These are phyloP conservation scores for Malurus elegans DNA, from an alignment of 2,113 vertebrate genomes.

Conservation along the genomic window DNA sequence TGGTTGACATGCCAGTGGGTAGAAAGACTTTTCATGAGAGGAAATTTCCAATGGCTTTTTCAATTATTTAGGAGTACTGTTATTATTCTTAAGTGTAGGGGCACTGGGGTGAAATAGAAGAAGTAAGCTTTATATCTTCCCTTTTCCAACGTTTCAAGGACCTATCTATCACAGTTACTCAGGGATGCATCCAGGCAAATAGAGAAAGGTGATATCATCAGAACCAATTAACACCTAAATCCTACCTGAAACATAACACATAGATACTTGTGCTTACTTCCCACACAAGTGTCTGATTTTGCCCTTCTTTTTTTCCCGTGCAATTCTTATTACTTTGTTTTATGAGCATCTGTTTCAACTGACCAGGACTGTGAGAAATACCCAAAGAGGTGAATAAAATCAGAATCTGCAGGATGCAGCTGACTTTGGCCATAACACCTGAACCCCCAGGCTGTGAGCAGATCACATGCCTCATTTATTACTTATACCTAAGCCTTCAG, in stretches of 20 bases:
- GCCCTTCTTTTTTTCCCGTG: neutral
- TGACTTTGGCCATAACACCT: neutral
- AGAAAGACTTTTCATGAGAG: neutral
- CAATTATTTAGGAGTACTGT: neutral
- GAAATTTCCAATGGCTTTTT: neutral
- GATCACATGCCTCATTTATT: conserved; percentile 14
- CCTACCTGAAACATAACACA: neutral
- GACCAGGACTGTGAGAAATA: neutral
- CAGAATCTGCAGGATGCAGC: neutral
- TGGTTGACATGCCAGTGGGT: neutral
- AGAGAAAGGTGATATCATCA: neutral
- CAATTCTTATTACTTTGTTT: neutral
- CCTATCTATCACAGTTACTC: neutral
- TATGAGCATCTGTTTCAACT: conserved; percentile 28
- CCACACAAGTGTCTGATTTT: neutral
- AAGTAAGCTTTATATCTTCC: neutral
- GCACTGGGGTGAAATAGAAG: neutral
- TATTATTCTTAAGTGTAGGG: neutral
- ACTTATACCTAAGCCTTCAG: neutral
- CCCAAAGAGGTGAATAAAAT: neutral
- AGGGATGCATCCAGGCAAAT: neutral
- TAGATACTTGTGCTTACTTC: neutral
- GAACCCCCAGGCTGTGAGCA: neutral
- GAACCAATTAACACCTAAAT: neutral
- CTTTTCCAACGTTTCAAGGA: neutral